Evolutionary conservation across 2,797 vertebrate species (phyloP).

Genomic region (Eutrigla gurnardus): DNA sequence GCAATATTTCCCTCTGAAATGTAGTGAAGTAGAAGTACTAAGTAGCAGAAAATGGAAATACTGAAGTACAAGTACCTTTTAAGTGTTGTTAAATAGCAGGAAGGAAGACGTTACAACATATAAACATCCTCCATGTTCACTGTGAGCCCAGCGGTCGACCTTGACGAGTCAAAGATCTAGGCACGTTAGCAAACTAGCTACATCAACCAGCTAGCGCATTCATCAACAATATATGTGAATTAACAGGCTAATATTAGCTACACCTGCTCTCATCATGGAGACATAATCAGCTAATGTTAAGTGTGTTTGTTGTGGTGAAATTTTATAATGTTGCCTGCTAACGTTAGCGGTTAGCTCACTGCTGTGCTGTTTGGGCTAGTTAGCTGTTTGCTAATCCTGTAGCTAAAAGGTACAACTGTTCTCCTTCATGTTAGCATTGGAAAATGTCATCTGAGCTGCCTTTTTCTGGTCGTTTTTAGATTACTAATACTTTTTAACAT

Average conservation of each 20-base stretch:
- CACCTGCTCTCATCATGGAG: not conserved
- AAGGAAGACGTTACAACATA: not conserved
- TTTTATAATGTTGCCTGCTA: slow-evolving; percentile 1
- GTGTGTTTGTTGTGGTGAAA: slow-evolving; percentile 18
- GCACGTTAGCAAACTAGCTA: slow-evolving; percentile 16
- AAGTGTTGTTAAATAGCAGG: no score
- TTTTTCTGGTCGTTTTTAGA: no score
- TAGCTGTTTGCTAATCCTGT: slow-evolving; percentile 23
- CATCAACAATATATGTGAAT: not conserved
- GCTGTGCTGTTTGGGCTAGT: not conserved
- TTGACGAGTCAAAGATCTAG: slow-evolving; percentile 2
- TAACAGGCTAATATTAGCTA: slow-evolving; percentile 23
- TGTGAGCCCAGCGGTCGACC: not conserved
- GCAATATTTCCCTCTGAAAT: not conserved
- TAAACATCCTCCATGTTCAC: not conserved
- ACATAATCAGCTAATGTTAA: not conserved
- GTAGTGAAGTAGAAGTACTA: not conserved
- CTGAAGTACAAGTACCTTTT: slow-evolving; percentile 7
- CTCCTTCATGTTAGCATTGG: not conserved
- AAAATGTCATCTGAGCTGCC: not conserved
- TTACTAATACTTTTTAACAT: no score
- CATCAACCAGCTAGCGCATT: slow-evolving; percentile 41
- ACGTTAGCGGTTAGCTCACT: not conserved
- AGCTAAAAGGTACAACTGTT: no score
- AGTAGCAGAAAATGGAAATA: not conserved